A percentile compares a stretch with the other conserved stretches of the same genome.
Evolutionary conservation across 2,888 invertebrate genomes (phyloP).

Genomic region (Ferrisia virgata): DNA sequence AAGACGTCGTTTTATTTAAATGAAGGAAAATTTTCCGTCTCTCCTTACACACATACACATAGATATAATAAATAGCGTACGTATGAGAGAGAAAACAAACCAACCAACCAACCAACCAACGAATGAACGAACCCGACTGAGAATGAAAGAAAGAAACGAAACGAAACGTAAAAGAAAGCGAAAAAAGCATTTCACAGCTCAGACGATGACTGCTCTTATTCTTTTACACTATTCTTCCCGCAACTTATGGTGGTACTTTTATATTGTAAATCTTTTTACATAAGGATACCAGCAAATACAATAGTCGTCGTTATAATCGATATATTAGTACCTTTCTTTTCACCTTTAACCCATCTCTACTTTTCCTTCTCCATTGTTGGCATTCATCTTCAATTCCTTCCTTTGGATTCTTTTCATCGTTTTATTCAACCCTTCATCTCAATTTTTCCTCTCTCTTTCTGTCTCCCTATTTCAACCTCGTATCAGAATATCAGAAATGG

Average conservation of each 20-base stretch:
- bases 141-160: not conserved
- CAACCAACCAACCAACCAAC: too few species aligned
- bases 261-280: not conserved
- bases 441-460: not conserved
- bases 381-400: too few species aligned
- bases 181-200: slow-evolving; percentile 6
- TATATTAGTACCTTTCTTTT: not conserved
- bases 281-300: not conserved
- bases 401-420: too few species aligned
- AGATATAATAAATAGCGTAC: too few species aligned
- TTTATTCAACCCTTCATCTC: not conserved
- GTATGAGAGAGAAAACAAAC: too few species aligned
- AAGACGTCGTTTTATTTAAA: slow-evolving; percentile 30
- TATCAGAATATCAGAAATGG: not conserved
- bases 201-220: not conserved
- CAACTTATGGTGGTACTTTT: not conserved
- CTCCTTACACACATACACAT: not conserved
- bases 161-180: not conserved
- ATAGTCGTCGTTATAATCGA: not conserved
- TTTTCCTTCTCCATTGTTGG: not conserved
- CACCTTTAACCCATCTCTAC: not conserved
- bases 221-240: not conserved
- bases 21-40: not conserved
- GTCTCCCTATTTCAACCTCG: too few species aligned
- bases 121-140: too few species aligned